phyloP scores from a whole-genome alignment of 2,888 invertebrate species.

The Sipha maydis region DNA sequence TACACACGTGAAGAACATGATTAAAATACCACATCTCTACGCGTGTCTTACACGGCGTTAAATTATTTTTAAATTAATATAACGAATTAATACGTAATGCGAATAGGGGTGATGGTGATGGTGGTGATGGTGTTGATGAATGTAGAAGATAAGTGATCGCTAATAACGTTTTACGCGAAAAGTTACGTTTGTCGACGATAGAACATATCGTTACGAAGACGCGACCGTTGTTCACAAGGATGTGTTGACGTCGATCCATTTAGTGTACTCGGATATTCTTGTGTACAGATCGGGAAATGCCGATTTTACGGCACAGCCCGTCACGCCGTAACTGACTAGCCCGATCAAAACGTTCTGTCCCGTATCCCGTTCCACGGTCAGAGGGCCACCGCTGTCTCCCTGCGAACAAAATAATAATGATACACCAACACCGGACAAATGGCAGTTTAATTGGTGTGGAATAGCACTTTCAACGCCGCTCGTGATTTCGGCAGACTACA shows the following conservation, averaged over 20 bases:
- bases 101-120: too few species aligned
- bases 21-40: too few species aligned
- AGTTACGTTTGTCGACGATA: not conserved
- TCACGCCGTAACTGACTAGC: slow-evolving; percentile 68
- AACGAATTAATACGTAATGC: not conserved
- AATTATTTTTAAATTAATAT: not conserved
- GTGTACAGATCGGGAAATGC: slow-evolving; percentile 68
- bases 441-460: too few species aligned
- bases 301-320: slow-evolving; percentile 67
- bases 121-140: not conserved
- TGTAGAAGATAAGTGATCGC: not conserved
- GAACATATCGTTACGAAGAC: too few species aligned
- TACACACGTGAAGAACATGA: too few species aligned
- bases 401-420: slow-evolving; percentile 57
- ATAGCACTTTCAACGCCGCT: too few species aligned
- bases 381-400: slow-evolving; percentile 66
- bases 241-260: slow-evolving; percentile 67
- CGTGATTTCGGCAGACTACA: too few species aligned
- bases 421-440: not conserved
- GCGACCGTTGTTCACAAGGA: not conserved
- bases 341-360: slow-evolving; percentile 67
- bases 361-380: slow-evolving; percentile 66
- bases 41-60: not conserved
- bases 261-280: slow-evolving; percentile 66
- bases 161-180: too few species aligned